Evolutionary conservation across 2,113 vertebrate genomes (phyloP), one percentile per base, ranked within the genome.

Genomic region (Paramormyrops kingsleyae): DNA sequence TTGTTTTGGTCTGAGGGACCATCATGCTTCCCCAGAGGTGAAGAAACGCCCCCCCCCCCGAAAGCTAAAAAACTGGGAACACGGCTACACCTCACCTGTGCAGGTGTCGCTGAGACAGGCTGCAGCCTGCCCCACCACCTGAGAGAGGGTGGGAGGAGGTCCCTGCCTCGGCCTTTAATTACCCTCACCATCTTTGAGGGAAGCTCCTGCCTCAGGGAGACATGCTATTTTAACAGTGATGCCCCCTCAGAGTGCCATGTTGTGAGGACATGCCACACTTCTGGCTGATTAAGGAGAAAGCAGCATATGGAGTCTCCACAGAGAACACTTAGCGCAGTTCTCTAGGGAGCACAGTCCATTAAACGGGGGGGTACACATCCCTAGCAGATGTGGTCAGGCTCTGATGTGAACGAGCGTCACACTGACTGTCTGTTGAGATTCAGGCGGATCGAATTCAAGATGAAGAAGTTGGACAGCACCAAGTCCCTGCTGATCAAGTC

Each of bases 381-480:
- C 35, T n/a, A 77, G 5, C 15, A 27, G 62, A 74, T 35, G 27
- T 74, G 66, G 66, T 15, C 66, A 42, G 35, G 35, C 35, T 80
- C 5, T 2, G 4, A 5, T 42, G 15, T 80, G 35, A 17, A 19
- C n/a, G 19, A 84, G 8, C 10, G 7, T 47, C 0, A 44, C 9
- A 46, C 7, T 46, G 42, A 50, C 15, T 90, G 44, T 88, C 66
- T 83, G 89, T 89, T 74, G 87, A 47, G 92, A 89, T 56, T 3
- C 90, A 98, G 97, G 84, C 96, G 96, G 44, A 95, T 96, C 91
- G 96, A 98, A 94, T 95, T 96, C 94, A 97, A 96, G 92, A 95
- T 96, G 93, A 97, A 95, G 94, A 97, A 96, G 91, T 94, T 96
- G 85, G 97, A 99, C 94, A 97, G 95, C 94, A 98, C 97, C 0